phyloP scores from a whole-genome alignment of 1,140 invertebrate genomes.

The Hypothenemus hampei region DNA sequence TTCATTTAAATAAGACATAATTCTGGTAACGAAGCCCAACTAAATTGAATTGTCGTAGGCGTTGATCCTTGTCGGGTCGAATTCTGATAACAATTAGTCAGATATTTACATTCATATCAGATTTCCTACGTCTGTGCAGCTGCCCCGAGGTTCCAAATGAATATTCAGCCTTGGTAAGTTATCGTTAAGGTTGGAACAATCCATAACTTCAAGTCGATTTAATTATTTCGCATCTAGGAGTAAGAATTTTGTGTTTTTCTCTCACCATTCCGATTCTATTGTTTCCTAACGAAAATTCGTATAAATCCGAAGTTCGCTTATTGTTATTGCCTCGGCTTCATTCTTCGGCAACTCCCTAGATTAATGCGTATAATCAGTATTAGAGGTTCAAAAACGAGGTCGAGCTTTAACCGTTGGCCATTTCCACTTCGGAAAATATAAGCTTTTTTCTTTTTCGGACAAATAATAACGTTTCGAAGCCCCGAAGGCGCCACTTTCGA shows the following conservation, averaged over 20 bases:
- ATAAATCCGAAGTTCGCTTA: constrained; percentile 16
- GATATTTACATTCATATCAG: constrained; percentile 13
- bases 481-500: constrained; percentile 6
- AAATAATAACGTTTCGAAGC: too few species aligned
- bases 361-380: constrained; percentile 18
- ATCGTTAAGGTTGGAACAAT: neutral
- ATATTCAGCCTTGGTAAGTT: constrained; percentile 1
- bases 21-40: neutral
- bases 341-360: constrained; percentile 10
- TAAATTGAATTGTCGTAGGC: neutral
- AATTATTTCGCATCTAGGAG: too few species aligned
- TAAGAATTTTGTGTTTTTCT: constrained; percentile 1
- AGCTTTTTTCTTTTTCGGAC: neutral
- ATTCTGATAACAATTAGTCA: constrained; percentile 9
- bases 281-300: constrained; percentile 7
- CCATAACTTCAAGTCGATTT: too few species aligned
- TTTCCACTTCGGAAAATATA: constrained; percentile 8
- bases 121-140: constrained; percentile 4
- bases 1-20: too few species aligned
- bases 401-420: constrained; percentile 10
- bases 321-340: constrained; percentile 17
- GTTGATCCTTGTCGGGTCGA: neutral
- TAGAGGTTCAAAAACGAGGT: constrained; percentile 13
- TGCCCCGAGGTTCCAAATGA: constrained; percentile 1
- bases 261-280: neutral